Evolutionary conservation across 2,113 vertebrate species (phyloP).

Genomic region (Cygnus atratus): DNA sequence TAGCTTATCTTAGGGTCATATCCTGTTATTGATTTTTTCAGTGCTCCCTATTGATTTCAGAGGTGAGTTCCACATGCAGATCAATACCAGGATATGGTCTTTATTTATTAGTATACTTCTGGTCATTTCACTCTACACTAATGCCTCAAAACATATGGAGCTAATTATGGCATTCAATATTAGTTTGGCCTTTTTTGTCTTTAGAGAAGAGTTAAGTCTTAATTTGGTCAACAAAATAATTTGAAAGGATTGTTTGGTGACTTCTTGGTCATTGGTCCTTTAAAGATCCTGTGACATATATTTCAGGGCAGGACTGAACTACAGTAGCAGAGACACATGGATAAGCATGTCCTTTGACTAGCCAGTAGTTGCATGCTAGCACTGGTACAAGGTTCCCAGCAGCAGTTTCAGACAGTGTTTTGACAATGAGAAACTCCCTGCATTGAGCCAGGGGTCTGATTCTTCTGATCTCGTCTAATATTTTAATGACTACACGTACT

Average conservation of each 20-base stretch:
- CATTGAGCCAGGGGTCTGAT: background rate
- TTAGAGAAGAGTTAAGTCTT: background rate
- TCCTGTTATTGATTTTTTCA: conserved; percentile 61
- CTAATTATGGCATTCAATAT: background rate
- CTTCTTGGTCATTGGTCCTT: background rate
- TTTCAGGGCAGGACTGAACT: background rate
- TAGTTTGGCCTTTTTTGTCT: background rate
- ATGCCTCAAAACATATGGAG: conserved; percentile 10
- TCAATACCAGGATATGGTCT: conserved; percentile 61
- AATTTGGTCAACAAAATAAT: background rate
- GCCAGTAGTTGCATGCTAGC: background rate
- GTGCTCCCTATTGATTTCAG: conserved; percentile 46
- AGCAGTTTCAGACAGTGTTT: background rate
- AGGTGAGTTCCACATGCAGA: conserved; percentile 29
- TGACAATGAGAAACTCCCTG: background rate
- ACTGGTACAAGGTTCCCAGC: background rate
- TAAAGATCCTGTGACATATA: background rate
- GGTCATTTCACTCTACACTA: conserved; percentile 3
- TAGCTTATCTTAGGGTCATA: conserved; percentile 43
- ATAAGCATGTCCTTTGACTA: background rate
- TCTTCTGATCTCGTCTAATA: background rate
- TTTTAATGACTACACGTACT: background rate
- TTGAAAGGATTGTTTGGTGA: background rate
- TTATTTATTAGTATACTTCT: conserved; percentile 52
- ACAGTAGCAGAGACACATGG: background rate